These are phyloP conservation scores for Myotis pilosus DNA, from an alignment of 2,797 vertebrate genomes.

Conservation along the genomic window DNA sequence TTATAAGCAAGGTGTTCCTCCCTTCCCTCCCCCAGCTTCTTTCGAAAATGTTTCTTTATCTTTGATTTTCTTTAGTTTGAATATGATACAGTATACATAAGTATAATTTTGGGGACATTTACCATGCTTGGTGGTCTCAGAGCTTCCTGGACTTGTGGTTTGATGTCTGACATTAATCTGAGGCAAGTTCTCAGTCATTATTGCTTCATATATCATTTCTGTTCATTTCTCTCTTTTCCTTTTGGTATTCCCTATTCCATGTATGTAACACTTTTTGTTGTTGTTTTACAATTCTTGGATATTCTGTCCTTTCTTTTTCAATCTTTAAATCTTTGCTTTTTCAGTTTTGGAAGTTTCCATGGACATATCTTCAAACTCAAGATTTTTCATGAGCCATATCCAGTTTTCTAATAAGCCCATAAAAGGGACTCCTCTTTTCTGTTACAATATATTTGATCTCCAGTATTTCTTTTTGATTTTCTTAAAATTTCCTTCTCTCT, in stretches of 20 bases:
- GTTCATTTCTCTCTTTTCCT: background rate
- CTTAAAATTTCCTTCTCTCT: conserved; percentile 4
- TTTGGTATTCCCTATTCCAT: background rate
- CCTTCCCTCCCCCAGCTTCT: background rate
- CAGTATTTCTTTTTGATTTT: background rate
- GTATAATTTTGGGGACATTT: background rate
- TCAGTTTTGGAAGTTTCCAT: background rate
- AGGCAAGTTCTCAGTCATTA: background rate
- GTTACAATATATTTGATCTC: background rate
- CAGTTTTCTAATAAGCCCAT: background rate
- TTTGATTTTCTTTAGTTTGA: background rate
- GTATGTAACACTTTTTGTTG: background rate
- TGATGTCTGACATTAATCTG: background rate
- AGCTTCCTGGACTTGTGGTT: background rate
- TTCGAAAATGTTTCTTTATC: background rate
- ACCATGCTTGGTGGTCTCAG: background rate
- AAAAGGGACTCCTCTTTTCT: background rate
- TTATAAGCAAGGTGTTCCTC: background rate
- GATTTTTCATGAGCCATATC: background rate
- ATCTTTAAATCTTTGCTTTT: background rate
- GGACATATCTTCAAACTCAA: background rate
- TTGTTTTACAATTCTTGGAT: background rate
- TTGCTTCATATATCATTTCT: background rate
- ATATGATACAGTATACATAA: background rate
- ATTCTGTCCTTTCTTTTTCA: background rate